Conservation (phyloP, 64 coral and sea anemone genomes). For the Stichodactyla helianthus region DNA sequence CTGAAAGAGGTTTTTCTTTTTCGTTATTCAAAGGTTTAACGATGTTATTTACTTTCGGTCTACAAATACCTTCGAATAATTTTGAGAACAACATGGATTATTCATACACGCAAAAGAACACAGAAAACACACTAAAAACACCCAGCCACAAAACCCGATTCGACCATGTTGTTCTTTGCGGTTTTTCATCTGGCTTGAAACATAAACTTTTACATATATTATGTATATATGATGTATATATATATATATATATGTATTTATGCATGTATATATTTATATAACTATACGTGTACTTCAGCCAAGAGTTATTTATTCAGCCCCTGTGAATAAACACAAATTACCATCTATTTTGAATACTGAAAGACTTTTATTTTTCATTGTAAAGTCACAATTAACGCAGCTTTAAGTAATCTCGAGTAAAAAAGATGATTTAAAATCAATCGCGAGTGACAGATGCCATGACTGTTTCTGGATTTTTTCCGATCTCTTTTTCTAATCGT, state of each 20-base stretch:
- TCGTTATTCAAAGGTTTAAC: slow-evolving; percentile 27
- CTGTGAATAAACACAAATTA: slow-evolving; percentile 59
- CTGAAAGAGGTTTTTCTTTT: slow-evolving; percentile 21
- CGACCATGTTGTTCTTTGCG: neutral
- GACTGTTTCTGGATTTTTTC: neutral
- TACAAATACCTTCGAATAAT: neutral
- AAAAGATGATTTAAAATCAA: neutral
- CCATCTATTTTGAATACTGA: slow-evolving; percentile 53
- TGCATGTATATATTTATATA: slow-evolving; percentile 6
- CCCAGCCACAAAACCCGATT: neutral
- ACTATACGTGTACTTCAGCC: neutral
- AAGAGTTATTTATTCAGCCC: slow-evolving; percentile 36
- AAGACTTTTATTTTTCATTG: neutral
- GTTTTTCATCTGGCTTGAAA: neutral
- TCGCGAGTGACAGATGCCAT: neutral
- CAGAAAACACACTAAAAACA: neutral
- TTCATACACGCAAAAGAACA: neutral
- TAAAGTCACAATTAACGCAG: slow-evolving; percentile 24
- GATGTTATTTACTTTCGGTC: slow-evolving; percentile 18
- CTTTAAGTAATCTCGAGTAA: neutral
- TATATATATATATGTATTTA: slow-evolving; percentile 1
- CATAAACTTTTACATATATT: slow-evolving; percentile 11
- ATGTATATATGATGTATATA: neutral
- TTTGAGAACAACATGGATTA: neutral
- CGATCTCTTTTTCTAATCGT: neutral